Conservation (phyloP, 92 coral and sea anemone species). For the Isaurus tuberculatus region DNA sequence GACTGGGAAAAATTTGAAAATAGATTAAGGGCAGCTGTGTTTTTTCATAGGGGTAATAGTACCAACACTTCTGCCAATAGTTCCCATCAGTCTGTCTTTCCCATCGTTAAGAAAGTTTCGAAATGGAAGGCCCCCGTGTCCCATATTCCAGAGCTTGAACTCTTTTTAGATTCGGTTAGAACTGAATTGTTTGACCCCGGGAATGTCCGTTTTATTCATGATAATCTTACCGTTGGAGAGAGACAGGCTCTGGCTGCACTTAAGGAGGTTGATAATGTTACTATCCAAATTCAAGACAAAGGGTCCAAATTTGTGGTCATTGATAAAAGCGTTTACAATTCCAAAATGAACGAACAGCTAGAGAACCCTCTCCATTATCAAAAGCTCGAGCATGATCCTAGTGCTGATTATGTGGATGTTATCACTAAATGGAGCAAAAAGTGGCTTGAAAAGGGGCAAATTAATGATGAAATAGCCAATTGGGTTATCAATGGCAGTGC, state of each 20-base stretch:
- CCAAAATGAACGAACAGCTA: not conserved
- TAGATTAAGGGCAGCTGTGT: no score
- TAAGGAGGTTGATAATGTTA: not conserved
- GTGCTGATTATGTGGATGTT: not conserved
- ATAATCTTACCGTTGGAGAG: slow-evolving; percentile 50
- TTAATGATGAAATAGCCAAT: not conserved
- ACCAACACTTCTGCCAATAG: no score
- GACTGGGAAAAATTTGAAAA: no score
- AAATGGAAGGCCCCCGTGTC: not conserved
- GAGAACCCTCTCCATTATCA: not conserved
- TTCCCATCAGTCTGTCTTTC: not conserved
- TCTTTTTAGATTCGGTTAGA: slow-evolving; percentile 46
- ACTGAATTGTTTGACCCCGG: slow-evolving; percentile 31
- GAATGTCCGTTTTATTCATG: slow-evolving; percentile 14
- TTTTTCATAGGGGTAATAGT: no score
- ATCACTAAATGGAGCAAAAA: not conserved
- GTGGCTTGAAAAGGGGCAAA: not conserved
- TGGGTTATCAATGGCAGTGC: slow-evolving; percentile 16
- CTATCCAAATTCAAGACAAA: slow-evolving; percentile 54
- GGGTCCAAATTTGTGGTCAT: slow-evolving; percentile 43
- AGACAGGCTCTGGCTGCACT: slow-evolving; percentile 28
- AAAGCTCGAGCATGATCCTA: not conserved
- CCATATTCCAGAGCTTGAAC: slow-evolving; percentile 4
- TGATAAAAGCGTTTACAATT: not conserved
- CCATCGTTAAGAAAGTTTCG: not conserved